Evolutionary conservation across 2,888 invertebrate species (phyloP).

Genomic region (Callinectes sapidus): DNA sequence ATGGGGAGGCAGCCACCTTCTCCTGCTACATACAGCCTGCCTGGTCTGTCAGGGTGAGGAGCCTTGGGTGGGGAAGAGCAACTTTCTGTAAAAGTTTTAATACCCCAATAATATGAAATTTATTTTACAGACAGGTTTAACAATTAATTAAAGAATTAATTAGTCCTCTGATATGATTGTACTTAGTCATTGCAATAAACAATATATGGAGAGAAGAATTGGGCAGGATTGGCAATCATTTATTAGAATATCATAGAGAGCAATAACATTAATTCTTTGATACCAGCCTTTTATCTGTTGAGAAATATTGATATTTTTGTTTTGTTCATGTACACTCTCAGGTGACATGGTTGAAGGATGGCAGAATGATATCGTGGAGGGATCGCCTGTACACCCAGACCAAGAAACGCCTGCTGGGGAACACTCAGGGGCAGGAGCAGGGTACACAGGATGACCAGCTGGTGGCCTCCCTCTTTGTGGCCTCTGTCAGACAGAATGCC

Average conservation of each 20-base stretch:
- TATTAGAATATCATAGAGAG: too few relatives aligned
- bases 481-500: slow-evolving; percentile 45
- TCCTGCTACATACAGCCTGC: slow-evolving; percentile 51
- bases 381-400: slow-evolving; percentile 62
- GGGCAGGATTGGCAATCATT: too few relatives aligned
- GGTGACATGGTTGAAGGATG: slow-evolving; percentile 66
- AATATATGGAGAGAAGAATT: too few relatives aligned
- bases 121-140: background rate
- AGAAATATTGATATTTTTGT: background rate
- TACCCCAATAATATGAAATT: background rate
- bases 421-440: background rate
- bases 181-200: too few relatives aligned
- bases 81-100: background rate
- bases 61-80: background rate
- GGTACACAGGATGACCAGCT: slow-evolving; percentile 34
- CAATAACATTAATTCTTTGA: too few relatives aligned
- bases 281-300: background rate
- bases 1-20: slow-evolving; percentile 58
- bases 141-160: too few relatives aligned
- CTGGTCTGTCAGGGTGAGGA: slow-evolving; percentile 68
- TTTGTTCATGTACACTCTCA: background rate
- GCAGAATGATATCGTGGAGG: slow-evolving; percentile 34
- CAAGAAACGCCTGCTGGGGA: background rate
- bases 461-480: slow-evolving; percentile 54
- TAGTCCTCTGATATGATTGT: too few relatives aligned